phyloP scores from a whole-genome alignment of 1,140 invertebrate genomes.

The Papilio dardanus region DNA sequence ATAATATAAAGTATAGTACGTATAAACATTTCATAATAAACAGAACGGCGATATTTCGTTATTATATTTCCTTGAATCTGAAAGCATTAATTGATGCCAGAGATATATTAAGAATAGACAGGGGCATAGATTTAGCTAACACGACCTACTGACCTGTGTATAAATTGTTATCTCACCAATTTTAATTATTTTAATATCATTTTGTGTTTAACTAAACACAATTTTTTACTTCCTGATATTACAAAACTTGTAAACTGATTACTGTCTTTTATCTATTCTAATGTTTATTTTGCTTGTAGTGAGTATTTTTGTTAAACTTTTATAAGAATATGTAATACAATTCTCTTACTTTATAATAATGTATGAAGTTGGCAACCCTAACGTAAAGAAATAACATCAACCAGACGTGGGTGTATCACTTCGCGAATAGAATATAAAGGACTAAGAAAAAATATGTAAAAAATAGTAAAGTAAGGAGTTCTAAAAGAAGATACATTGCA shows the following conservation, averaged over 20 bases:
- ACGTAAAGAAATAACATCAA: too few species aligned
- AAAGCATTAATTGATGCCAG: neutral
- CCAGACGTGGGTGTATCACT: too few species aligned
- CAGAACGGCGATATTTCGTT: neutral
- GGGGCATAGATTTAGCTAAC: neutral
- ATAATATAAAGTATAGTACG: too few species aligned
- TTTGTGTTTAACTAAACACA: neutral
- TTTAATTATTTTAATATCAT: neutral
- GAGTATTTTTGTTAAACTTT: neutral
- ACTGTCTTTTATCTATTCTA: too few species aligned
- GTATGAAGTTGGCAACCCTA: too few species aligned
- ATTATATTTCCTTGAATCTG: neutral
- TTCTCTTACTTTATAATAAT: too few species aligned
- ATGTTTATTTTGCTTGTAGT: too few species aligned
- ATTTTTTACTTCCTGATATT: neutral
- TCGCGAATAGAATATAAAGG: too few species aligned
- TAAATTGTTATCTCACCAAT: neutral
- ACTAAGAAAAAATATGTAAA: too few species aligned
- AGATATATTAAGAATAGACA: neutral
- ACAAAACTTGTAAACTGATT: too few species aligned
- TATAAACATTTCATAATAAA: neutral
- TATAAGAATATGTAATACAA: neutral
- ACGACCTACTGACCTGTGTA: neutral
- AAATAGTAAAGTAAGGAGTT: too few species aligned
- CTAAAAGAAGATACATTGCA: too few species aligned